A percentile compares a stretch with the other conserved stretches of the same genome.
Evolutionary conservation across 2,113 vertebrate species (phyloP).

Genomic region (Salvelinus fontinalis): DNA sequence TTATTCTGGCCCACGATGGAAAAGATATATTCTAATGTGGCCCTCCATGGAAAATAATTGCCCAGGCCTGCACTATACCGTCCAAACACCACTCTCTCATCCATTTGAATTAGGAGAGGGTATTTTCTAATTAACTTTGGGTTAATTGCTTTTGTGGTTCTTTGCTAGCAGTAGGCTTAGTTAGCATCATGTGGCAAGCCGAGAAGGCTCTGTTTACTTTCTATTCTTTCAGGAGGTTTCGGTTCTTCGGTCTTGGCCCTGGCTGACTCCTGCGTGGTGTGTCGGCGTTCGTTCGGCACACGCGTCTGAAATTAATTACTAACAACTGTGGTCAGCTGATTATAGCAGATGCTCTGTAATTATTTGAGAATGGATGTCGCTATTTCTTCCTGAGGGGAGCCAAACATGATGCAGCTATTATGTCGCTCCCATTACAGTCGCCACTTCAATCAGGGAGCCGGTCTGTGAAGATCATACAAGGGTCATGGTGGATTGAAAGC

Average conservation of each 20-base stretch:
- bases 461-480: not conserved
- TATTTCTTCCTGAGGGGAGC: not conserved
- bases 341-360: slow-evolving; percentile 6
- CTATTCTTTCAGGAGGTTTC: slow-evolving; percentile 21
- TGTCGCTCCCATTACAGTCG: not conserved
- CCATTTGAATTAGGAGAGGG: slow-evolving; percentile 50
- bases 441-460: not conserved
- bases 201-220: slow-evolving; percentile 5
- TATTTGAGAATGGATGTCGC: not conserved
- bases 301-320: not conserved
- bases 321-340: slow-evolving; percentile 11
- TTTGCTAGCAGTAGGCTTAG: slow-evolving; percentile 32
- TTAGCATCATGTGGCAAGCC: slow-evolving; percentile 29
- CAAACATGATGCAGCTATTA: slow-evolving; percentile 7
- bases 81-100: slow-evolving; percentile 38
- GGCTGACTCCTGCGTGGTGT: not conserved
- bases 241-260: not conserved
- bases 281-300: not conserved
- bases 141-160: slow-evolving; percentile 62
- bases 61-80: slow-evolving; percentile 8
- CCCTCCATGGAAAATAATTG: too few species aligned
- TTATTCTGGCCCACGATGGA: too few species aligned
- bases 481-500: too few species aligned
- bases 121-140: slow-evolving; percentile 69
- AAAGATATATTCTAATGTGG: too few species aligned